phyloP scores from a whole-genome alignment of 2,888 invertebrate species.

The Phlogophora meticulosa region DNA sequence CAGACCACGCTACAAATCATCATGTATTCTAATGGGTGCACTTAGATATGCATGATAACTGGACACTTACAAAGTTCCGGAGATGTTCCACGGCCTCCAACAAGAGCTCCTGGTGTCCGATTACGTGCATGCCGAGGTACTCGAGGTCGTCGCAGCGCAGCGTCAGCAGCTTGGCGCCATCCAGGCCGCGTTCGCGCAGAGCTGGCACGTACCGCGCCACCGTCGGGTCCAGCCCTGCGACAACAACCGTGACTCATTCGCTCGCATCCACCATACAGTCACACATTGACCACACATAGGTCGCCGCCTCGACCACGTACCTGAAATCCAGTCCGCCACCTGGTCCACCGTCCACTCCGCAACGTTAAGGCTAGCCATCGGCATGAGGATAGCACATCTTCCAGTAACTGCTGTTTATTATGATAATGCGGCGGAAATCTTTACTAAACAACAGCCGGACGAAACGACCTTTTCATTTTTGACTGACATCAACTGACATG shows the following conservation, averaged over 20 bases:
- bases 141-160: constrained; percentile 97
- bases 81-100: constrained; percentile 98
- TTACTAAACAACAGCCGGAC: constrained; percentile 59
- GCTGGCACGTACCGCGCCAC: constrained; percentile 95
- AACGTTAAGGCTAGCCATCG: constrained; percentile 90
- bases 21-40: neutral
- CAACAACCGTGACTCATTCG: constrained; percentile 72
- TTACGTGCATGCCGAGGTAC: constrained; percentile 95
- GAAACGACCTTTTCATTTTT: constrained; percentile 53
- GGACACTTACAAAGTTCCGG: constrained; percentile 94
- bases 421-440: constrained; percentile 55
- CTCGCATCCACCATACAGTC: constrained; percentile 82
- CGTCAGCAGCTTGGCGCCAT: constrained; percentile 95
- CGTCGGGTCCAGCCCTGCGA: constrained; percentile 94
- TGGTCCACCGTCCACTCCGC: constrained; percentile 97
- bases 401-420: constrained; percentile 64
- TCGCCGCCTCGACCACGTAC: constrained; percentile 94
- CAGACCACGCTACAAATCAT: constrained; percentile 1
- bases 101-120: constrained; percentile 98
- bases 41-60: neutral
- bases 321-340: constrained; percentile 97
- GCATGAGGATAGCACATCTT: constrained; percentile 73
- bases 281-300: constrained; percentile 93
- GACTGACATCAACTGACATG: constrained; percentile 29
- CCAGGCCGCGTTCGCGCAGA: constrained; percentile 95